Percentiles rank a stretch among this genome's conserved stretches.
Evolutionary conservation across 2,888 invertebrate species (phyloP).

Genomic region (Callyntrura sp.): DNA sequence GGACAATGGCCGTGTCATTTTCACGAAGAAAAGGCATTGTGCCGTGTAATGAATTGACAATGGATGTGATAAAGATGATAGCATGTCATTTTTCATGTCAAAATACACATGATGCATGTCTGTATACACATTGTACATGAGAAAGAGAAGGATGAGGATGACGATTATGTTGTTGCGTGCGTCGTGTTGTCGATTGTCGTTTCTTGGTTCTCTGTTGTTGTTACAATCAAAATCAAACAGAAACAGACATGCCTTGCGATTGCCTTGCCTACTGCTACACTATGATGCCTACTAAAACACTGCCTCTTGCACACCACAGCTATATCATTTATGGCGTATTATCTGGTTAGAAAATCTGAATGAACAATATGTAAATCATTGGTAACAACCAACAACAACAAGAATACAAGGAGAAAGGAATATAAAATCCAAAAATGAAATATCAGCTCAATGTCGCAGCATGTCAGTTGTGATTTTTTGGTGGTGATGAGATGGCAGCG

Average conservation of each 20-base stretch:
- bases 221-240: too few species aligned
- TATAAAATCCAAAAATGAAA: constrained; percentile 53
- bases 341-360: constrained; percentile 46
- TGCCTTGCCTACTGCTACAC: too few species aligned
- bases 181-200: constrained; percentile 16
- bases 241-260: too few species aligned
- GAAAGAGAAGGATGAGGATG: neutral
- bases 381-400: neutral
- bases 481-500: neutral
- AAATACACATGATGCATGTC: constrained; percentile 79
- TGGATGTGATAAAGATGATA: constrained; percentile 83
- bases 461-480: constrained; percentile 74
- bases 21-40: constrained; percentile 81
- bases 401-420: neutral
- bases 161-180: neutral
- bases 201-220: neutral
- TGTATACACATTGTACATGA: neutral
- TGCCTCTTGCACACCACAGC: neutral
- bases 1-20: constrained; percentile 83
- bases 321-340: neutral
- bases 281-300: too few species aligned
- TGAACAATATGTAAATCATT: constrained; percentile 64
- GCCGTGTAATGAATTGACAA: constrained; percentile 83
- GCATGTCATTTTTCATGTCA: constrained; percentile 84
- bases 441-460: constrained; percentile 75